Conservation (phyloP, 2,113 vertebrate genomes). For the Muntiacus muntjak region DNA sequence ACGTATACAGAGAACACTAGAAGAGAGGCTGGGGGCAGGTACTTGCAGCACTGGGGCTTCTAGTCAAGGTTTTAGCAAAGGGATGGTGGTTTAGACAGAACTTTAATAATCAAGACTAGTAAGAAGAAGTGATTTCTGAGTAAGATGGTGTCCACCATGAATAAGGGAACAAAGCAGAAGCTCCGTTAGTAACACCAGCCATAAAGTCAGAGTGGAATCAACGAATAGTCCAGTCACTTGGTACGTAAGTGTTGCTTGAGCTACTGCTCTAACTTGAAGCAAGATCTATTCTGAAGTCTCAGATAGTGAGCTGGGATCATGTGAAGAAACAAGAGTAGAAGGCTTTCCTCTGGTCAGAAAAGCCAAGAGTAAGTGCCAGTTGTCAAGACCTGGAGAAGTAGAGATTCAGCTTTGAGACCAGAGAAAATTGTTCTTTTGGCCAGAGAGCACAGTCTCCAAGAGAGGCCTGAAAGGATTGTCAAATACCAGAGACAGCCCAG, state of each 20-base stretch:
- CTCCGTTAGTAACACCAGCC: neutral
- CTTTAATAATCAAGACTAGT: neutral
- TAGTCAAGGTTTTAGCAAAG: neutral
- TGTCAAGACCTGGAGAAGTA: neutral
- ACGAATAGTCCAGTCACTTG: neutral
- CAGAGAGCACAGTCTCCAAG: neutral
- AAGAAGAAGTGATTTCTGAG: neutral
- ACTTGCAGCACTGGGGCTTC: neutral
- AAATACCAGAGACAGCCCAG: neutral
- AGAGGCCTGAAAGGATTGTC: neutral
- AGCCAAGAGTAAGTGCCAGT: neutral
- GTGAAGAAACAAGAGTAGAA: neutral
- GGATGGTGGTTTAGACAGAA: neutral
- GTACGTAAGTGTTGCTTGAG: neutral
- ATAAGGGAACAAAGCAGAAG: neutral
- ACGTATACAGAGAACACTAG: neutral
- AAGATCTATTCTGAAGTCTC: neutral
- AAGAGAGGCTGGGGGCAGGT: neutral
- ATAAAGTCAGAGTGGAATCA: neutral
- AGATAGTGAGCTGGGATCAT: neutral
- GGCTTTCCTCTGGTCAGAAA: neutral
- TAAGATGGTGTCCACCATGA: neutral
- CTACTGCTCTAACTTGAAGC: neutral
- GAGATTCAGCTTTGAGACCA: neutral
- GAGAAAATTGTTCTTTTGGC: neutral